Conservation (phyloP, 1,140 invertebrate species). For the Lanistes nyassanus region DNA sequence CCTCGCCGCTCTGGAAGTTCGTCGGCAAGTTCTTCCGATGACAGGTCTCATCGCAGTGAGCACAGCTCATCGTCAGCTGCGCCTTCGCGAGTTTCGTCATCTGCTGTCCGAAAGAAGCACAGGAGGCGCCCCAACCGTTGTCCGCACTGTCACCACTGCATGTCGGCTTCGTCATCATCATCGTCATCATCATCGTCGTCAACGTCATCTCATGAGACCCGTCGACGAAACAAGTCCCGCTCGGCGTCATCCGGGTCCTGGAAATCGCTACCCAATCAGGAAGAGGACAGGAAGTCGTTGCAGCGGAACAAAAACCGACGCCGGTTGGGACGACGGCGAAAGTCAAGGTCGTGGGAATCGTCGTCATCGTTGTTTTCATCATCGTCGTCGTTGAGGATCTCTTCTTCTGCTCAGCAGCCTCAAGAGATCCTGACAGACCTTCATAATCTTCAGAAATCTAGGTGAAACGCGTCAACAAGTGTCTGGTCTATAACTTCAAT, state of each 20-base stretch:
- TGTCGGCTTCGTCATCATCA: conserved; percentile 26
- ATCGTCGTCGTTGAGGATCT: conserved; percentile 1
- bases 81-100: background rate
- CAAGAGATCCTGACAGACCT: background rate
- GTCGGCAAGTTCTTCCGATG: background rate
- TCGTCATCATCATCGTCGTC: conserved; percentile 23
- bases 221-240: background rate
- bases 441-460: too few relatives aligned
- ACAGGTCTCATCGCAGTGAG: background rate
- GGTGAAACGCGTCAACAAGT: too few relatives aligned
- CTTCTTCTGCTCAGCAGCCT: background rate
- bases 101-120: background rate
- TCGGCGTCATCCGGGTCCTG: background rate
- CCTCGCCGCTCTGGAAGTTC: background rate
- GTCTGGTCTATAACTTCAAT: too few relatives aligned
- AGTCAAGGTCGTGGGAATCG: background rate
- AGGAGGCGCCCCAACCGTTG: conserved; percentile 11
- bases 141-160: conserved; percentile 26
- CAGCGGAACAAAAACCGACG: conserved; percentile 4
- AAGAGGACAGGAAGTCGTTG: background rate
- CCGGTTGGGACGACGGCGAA: conserved; percentile 1
- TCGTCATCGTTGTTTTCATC: conserved; percentile 12
- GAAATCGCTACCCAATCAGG: too few relatives aligned
- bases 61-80: background rate
- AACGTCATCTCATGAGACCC: background rate